These are phyloP conservation scores for Psilopogon haemacephalus DNA, from an alignment of 2,113 vertebrate species.

Conservation along the genomic window DNA sequence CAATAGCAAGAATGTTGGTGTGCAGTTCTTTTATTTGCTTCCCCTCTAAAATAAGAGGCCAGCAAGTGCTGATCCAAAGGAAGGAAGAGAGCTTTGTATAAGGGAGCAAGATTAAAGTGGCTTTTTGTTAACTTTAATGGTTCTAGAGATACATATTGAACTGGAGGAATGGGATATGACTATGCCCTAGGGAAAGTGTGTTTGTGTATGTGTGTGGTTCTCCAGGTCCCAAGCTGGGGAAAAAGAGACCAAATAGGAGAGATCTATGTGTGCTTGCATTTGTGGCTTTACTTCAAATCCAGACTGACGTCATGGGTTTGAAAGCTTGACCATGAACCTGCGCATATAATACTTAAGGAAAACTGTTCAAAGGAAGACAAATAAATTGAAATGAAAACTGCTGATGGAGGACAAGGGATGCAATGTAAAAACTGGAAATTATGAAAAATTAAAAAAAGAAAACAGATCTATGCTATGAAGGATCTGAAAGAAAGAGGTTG, in stretches of 20 bases:
- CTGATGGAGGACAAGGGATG: neutral
- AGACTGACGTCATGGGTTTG: neutral
- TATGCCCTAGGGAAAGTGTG: neutral
- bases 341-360: neutral
- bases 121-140: neutral
- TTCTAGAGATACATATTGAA: neutral
- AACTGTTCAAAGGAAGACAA: neutral
- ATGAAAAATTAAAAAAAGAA: neutral
- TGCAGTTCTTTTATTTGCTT: neutral
- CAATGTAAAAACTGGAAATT: neutral
- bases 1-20: neutral
- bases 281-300: neutral
- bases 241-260: neutral
- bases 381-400: neutral
- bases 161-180: neutral
- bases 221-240: neutral
- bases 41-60: neutral
- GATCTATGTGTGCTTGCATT: neutral
- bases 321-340: neutral
- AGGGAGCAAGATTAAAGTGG: neutral
- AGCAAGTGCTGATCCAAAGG: accelerated
- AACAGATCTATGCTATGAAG: neutral
- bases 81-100: neutral
- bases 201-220: neutral
- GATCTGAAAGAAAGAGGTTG: neutral